Evolutionary conservation across 92 coral and sea anemone species (phyloP).

Genomic region (Siderastrea siderea): DNA sequence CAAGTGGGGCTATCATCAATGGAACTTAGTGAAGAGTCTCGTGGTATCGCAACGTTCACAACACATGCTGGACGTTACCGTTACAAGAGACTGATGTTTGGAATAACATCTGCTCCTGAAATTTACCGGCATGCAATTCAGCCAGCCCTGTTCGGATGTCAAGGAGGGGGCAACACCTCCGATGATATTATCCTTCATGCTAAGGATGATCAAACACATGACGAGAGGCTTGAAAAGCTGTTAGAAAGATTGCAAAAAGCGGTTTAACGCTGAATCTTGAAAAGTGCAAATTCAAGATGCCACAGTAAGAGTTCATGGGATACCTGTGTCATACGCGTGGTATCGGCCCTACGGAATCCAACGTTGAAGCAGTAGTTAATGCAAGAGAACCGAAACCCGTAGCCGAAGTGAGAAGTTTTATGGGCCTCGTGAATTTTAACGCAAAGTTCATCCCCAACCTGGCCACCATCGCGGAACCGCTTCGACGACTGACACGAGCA

Average conservation of each 20-base stretch:
- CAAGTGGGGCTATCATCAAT: slow-evolving; percentile 61
- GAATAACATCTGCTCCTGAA: slow-evolving; percentile 18
- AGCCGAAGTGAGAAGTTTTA: too few species aligned
- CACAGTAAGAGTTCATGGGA: background rate
- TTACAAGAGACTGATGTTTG: too few species aligned
- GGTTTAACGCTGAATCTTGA: background rate
- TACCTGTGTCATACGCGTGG: too few species aligned
- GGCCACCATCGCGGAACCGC: too few species aligned
- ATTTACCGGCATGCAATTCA: slow-evolving; percentile 43
- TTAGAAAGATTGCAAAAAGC: slow-evolving; percentile 22
- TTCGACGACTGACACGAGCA: too few species aligned
- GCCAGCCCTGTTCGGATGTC: slow-evolving; percentile 37
- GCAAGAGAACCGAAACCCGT: too few species aligned
- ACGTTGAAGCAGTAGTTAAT: too few species aligned
- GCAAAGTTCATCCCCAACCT: too few species aligned
- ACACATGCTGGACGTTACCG: too few species aligned
- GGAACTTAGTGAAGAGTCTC: slow-evolving; percentile 29
- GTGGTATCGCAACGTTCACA: slow-evolving; percentile 20
- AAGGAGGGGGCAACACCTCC: slow-evolving; percentile 43
- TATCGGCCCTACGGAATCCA: too few species aligned
- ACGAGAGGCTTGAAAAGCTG: slow-evolving; percentile 34
- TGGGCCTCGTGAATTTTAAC: too few species aligned
- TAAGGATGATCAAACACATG: background rate
- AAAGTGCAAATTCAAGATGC: slow-evolving; percentile 4
- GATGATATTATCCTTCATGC: slow-evolving; percentile 56